Percentiles rank a stretch among this genome's conserved stretches.
These are phyloP conservation scores for Apocrypta bakeri DNA, from an alignment of 1,140 invertebrate genomes.

Conservation along the genomic window DNA sequence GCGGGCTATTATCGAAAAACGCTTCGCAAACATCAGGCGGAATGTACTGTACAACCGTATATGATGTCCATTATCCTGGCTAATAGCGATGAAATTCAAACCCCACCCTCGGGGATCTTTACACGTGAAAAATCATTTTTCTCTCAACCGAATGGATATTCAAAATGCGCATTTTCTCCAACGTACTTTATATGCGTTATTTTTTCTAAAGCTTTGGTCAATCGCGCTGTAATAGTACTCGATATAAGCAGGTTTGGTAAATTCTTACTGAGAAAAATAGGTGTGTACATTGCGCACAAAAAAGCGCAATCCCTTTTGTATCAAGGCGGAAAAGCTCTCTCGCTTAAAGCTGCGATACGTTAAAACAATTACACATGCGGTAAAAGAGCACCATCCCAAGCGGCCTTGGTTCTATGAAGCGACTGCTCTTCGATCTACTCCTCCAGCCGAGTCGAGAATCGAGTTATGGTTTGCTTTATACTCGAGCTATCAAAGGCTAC, in stretches of 20 bases:
- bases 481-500: too few relatives aligned
- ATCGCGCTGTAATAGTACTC: too few relatives aligned
- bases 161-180: too few relatives aligned
- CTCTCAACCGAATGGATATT: too few relatives aligned
- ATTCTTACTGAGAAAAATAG: too few relatives aligned
- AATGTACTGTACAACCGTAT: neutral
- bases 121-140: neutral
- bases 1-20: neutral
- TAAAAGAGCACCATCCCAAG: neutral
- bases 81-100: neutral
- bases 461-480: neutral
- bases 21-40: neutral
- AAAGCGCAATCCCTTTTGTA: too few relatives aligned
- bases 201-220: too few relatives aligned
- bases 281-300: too few relatives aligned
- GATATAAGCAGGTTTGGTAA: too few relatives aligned
- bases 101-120: neutral
- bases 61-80: neutral
- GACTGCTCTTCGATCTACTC: neutral
- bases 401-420: neutral
- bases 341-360: neutral
- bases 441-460: neutral
- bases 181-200: too few relatives aligned
- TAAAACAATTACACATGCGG: neutral
- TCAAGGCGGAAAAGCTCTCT: too few relatives aligned